These are phyloP conservation scores for Sipha flava DNA, from an alignment of 1,140 invertebrate genomes.

Conservation along the genomic window DNA sequence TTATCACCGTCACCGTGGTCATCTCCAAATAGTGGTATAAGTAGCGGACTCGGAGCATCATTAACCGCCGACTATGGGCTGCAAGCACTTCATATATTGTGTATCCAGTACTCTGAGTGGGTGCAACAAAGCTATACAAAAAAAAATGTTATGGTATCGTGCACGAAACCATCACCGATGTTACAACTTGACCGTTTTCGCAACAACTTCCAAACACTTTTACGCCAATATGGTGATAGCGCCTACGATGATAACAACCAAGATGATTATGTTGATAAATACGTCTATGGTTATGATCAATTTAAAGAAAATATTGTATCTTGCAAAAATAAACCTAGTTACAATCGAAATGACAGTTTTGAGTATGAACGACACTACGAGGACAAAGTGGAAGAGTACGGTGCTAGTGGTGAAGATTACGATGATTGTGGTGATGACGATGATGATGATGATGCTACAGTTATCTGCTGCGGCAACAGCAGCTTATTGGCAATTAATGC, in stretches of 20 bases:
- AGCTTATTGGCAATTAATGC: neutral
- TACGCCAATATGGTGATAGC: neutral
- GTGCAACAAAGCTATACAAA: neutral
- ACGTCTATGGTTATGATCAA: neutral
- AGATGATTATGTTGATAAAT: neutral
- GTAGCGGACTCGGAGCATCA: neutral
- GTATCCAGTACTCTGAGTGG: neutral
- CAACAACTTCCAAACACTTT: neutral
- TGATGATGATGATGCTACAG: slow-evolving; percentile 1
- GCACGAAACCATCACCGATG: neutral
- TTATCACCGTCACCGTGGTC: neutral
- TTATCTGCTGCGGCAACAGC: neutral
- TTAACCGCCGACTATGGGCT: neutral
- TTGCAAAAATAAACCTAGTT: neutral
- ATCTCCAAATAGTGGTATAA: neutral
- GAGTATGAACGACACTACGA: neutral
- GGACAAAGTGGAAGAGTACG: neutral
- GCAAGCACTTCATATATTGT: neutral
- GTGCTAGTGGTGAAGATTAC: neutral
- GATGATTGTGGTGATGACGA: neutral
- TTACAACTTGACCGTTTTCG: neutral
- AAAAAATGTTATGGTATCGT: neutral
- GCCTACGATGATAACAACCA: neutral
- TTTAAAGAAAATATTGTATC: no score
- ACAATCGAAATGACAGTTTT: neutral